Evolutionary conservation across 2,113 vertebrate species (phyloP), one percentile per base, ranked within the genome.

Genomic region (Malurus melanocephalus): DNA sequence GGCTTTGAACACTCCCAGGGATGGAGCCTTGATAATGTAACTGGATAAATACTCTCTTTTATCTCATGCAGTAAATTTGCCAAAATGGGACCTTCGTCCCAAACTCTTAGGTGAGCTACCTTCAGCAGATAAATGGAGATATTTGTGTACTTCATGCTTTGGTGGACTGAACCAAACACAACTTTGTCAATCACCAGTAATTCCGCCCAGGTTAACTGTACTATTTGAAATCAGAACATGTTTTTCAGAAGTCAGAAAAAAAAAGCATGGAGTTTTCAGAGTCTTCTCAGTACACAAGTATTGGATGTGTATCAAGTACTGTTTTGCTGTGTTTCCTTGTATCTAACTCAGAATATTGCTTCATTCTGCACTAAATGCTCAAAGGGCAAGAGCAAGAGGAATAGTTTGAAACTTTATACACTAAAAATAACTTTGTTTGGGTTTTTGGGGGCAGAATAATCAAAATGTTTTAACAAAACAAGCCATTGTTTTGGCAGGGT

Each of bases 391-490:
- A 52, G 69, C 20, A 22, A 91, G 33, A 85, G 51, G 10, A 55
- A 71, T 19, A 23, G 49, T 72, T 71, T 89, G 49, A 87, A 94
- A 81, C 49, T 89, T 85, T 18, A 74, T 30, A 75, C 48, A 53
- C 61, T 92, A 94, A 93, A 94, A 92, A 93, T 93, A 95, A 62
- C 46, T 85, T 84, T 83, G 75, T 87, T 95, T 82, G 78, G 55
- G 38, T 16, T 26, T 52, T 48, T 26, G 7, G 40, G 56, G 74
- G 77, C 46, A 88, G 68, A 83, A 73, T 32, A 80, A 91, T 78
- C 72, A 80, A 72, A 82, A 78, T 33, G n/a, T 86, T 93, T 91
- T 56, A 85, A 65, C n/a, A 85, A 86, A 93, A 68, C 80, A 83
- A 92, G 73, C 66, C 21, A 3, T 32, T 30, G 68, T 53, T 49